Evolutionary conservation across 2,113 vertebrate species (phyloP).

Genomic region (Helogale parvula): DNA sequence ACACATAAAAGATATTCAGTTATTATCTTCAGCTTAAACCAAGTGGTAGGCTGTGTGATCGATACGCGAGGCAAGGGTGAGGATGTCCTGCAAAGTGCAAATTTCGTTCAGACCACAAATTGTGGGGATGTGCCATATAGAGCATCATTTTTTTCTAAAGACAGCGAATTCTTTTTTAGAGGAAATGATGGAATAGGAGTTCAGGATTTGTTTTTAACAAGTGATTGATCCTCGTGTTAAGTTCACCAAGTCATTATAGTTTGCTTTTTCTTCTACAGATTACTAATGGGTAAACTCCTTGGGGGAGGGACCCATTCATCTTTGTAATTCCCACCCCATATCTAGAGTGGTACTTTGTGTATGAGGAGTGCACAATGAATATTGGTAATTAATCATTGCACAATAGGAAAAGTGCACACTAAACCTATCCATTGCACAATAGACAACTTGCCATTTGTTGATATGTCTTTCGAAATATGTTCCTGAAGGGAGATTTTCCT

Average conservation of each 20-base stretch:
- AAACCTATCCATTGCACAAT: neutral
- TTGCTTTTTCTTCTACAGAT: neutral
- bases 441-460: neutral
- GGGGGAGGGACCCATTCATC: neutral
- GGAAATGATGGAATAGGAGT: neutral
- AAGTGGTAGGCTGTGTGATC: neutral
- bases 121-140: neutral
- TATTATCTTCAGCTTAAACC: neutral
- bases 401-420: neutral
- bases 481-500: neutral
- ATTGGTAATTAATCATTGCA: neutral
- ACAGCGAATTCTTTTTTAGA: neutral
- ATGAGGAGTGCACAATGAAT: neutral
- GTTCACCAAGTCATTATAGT: neutral
- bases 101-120: neutral
- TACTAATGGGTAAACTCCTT: neutral
- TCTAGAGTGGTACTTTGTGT: neutral
- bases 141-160: neutral
- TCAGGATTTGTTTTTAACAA: neutral
- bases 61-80: rapidly evolving
- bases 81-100: neutral
- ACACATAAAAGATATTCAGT: neutral
- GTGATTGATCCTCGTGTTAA: neutral
- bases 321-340: neutral
- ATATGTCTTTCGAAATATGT: neutral